phyloP scores from a whole-genome alignment of 2,113 vertebrate genomes.

The Salvelinus sp. region DNA sequence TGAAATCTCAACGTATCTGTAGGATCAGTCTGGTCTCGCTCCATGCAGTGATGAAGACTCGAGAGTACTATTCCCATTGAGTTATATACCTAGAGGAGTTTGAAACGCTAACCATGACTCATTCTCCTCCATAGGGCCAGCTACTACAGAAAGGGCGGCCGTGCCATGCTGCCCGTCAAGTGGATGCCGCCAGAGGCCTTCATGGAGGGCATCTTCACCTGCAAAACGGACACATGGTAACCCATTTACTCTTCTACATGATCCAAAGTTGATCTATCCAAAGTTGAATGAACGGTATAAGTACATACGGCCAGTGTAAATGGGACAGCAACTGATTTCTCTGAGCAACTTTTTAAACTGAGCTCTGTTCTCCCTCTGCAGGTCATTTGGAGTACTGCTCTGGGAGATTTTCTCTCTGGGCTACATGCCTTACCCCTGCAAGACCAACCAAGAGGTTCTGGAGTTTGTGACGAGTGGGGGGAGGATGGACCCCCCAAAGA shows the following conservation, averaged over 20 bases:
- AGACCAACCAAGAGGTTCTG: conserved; percentile 90
- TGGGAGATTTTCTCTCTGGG: conserved; percentile 94
- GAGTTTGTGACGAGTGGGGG: conserved; percentile 88
- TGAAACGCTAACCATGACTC: neutral
- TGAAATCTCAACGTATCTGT: neutral
- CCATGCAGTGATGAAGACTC: neutral
- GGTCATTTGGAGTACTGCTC: conserved; percentile 93
- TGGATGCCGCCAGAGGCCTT: conserved; percentile 95
- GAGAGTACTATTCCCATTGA: neutral
- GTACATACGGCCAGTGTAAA: no score
- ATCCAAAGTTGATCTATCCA: no score
- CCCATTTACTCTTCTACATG: neutral
- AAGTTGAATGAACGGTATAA: no score
- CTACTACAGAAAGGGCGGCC: conserved; percentile 88
- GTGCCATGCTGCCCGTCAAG: conserved; percentile 89
- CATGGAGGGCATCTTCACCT: conserved; percentile 91
- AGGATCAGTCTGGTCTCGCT: neutral
- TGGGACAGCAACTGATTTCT: no score
- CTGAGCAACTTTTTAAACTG: neutral
- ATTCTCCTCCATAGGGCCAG: conserved; percentile 75
- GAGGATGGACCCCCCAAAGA: conserved; percentile 88
- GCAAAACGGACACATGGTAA: conserved; percentile 94
- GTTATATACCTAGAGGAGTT: neutral
- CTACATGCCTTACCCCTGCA: conserved; percentile 90
- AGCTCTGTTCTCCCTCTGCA: conserved; percentile 69